phyloP scores from a whole-genome alignment of 2,113 vertebrate species.

The Tamias sibiricus region DNA sequence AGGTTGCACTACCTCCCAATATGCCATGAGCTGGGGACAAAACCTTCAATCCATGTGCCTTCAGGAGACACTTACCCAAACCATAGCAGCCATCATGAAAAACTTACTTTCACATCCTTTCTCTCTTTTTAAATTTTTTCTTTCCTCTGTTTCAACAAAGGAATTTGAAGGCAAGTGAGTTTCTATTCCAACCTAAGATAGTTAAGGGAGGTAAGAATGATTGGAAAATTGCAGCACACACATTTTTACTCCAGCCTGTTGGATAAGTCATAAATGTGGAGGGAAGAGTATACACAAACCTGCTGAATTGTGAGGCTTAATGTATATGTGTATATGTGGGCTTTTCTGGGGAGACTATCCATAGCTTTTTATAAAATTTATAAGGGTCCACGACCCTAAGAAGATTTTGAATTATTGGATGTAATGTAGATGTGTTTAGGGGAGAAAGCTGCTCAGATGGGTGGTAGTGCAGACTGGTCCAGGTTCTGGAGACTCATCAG shows the following conservation, averaged over 20 bases:
- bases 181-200: not conserved
- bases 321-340: not conserved
- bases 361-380: not conserved
- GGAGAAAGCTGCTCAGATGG: not conserved
- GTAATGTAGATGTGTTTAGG: not conserved
- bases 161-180: not conserved
- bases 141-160: conserved; percentile 29
- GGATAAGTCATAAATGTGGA: not conserved
- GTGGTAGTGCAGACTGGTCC: not conserved
- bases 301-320: not conserved
- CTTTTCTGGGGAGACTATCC: not conserved
- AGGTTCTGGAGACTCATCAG: not conserved
- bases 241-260: not conserved
- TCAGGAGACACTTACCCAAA: not conserved
- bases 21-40: not conserved
- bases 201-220: not conserved
- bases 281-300: not conserved
- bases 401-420: conserved; percentile 32
- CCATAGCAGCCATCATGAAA: not conserved
- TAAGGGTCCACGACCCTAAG: not conserved
- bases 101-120: not conserved
- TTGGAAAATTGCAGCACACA: not conserved
- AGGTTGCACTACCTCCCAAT: not conserved
- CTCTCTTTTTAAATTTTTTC: not conserved
- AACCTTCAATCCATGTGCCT: not conserved